Evolutionary conservation across 2,888 invertebrate species (phyloP).

Genomic region (Catocala fraxini): DNA sequence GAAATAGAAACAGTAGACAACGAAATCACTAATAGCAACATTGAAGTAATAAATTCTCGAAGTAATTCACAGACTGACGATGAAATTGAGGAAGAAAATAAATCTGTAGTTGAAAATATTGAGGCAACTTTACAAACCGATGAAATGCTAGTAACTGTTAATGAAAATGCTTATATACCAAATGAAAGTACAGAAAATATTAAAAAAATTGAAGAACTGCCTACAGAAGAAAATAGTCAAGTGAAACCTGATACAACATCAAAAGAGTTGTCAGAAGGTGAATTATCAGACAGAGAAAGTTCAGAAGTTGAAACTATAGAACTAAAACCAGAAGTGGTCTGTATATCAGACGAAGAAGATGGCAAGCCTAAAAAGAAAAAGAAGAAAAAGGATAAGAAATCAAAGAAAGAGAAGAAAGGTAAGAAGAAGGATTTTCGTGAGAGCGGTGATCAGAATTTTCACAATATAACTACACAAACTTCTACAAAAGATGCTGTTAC

Average conservation of each 20-base stretch:
- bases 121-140: conserved; percentile 6
- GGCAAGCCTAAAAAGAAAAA: conserved; percentile 62
- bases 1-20: conserved; percentile 6
- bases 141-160: neutral
- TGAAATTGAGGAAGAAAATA: conserved; percentile 15
- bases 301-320: conserved; percentile 74
- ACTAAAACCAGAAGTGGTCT: conserved; percentile 81
- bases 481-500: neutral
- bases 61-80: neutral
- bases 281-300: conserved; percentile 69
- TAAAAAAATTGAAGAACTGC: conserved; percentile 18
- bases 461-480: conserved; percentile 42
- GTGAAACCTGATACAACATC: neutral
- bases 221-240: neutral
- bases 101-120: conserved; percentile 12
- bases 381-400: conserved; percentile 79
- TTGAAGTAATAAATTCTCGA: neutral
- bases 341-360: conserved; percentile 82
- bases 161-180: neutral
- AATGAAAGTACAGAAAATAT: too few relatives aligned
- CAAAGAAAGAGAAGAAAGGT: conserved; percentile 67
- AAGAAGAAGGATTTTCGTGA: conserved; percentile 76
- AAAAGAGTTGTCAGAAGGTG: conserved; percentile 71
- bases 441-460: conserved; percentile 72
- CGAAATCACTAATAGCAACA: neutral